Evolutionary conservation across 2,888 invertebrate genomes (phyloP), one percentile per base, ranked within the genome.

Genomic region (Drosophila kambysellisi): DNA sequence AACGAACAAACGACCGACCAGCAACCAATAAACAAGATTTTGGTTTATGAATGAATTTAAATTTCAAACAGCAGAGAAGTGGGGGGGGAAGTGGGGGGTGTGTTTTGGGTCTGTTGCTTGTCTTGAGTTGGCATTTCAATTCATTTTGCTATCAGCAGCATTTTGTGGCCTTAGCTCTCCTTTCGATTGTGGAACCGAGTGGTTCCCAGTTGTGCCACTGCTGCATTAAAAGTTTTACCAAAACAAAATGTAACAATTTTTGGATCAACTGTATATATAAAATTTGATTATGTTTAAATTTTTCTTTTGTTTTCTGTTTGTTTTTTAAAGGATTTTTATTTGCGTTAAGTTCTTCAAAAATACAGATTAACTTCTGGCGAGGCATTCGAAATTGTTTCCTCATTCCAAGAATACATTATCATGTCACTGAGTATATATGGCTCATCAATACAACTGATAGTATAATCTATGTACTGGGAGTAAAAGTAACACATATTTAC

Each of bases 11-110:
- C 37, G 32, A 59, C 32, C 33, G n/a, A 65, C 50, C 30, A 62
- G 54, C 70, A 75, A 65, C 71, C 89, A 76, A 89, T 83, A 87
- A 89, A 87, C 88, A 87, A 89, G 84, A 89, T 84, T 89, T 84
- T 79, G 76, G 84, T 76, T 83, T 82, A 87, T 84, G 82, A 87
- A 84, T 89, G 82, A 81, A 86, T 86, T 78, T 81, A 61, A 80
- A 77, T 80, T 70, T 76, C 54, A 62, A 76, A 62, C 66, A 62
- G 50, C 46, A 58, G 12, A 29, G 2, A 32, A 11, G n/a, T 33
- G 11, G 50, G 33, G 32, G 25, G 20, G 11, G 11, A 15, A 37
- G 15, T 17, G 37, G 3, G 48, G 50, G 11, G 1, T n/a, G 2
- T 25, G 2, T 56, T 20, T n/a, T 35, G 32, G 46, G 17, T 41